Evolutionary conservation across 2,888 invertebrate genomes (phyloP).

Genomic region (Zhuqinia jingwanae): DNA sequence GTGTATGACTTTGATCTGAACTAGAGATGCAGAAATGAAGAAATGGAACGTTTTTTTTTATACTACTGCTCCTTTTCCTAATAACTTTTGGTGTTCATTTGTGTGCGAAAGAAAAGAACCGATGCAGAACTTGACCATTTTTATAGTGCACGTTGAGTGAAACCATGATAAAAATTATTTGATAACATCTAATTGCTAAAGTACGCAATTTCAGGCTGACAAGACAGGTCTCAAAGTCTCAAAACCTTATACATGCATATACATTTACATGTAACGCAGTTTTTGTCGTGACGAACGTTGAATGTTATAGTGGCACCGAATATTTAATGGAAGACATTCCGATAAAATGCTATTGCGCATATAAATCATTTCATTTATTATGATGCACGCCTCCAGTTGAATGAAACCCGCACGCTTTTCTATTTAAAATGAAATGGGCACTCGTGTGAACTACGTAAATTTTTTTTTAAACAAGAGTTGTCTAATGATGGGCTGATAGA

Average conservation of each 20-base stretch:
- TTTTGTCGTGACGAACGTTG: constrained; percentile 16
- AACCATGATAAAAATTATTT: too few species aligned
- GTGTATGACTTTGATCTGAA: constrained; percentile 33
- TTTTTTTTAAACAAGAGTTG: too few species aligned
- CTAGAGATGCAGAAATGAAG: neutral
- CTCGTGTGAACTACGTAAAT: neutral
- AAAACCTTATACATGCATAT: neutral
- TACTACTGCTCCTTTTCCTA: neutral
- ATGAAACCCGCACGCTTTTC: neutral
- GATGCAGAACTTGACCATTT: neutral
- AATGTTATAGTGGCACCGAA: too few species aligned
- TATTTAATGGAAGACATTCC: neutral
- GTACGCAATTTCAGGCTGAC: constrained; percentile 12
- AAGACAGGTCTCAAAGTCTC: neutral
- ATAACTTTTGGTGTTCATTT: too few species aligned
- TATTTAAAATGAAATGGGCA: neutral
- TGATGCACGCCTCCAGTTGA: neutral
- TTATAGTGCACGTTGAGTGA: neutral
- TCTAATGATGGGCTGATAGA: too few species aligned
- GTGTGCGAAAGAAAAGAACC: too few species aligned
- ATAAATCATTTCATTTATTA: neutral
- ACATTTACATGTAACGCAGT: too few species aligned
- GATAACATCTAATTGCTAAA: neutral
- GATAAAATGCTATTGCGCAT: neutral
- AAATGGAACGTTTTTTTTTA: neutral